Evolutionary conservation across 2,888 invertebrate species (phyloP), one percentile per base, ranked within the genome.

Genomic region (Pachliopta kotzebuea): DNA sequence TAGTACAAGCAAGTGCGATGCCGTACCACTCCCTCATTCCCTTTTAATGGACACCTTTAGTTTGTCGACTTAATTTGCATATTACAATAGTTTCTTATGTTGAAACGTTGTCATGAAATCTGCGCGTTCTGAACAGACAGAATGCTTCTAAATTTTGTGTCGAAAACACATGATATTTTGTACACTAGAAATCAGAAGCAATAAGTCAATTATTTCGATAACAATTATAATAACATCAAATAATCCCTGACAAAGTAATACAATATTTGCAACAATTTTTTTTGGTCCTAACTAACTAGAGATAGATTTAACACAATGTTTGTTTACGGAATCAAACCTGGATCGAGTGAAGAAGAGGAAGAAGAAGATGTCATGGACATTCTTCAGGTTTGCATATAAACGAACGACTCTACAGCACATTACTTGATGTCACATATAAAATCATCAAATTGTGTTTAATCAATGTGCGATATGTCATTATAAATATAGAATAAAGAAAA

Each of bases 311-410:
- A 11, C 9, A 49, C 17, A 62, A 94, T 94, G 94, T 94, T 94
- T 77, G 93, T 94, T 66, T 89, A 88, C 74, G 93, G 93, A 62
- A 87, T 92, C 55, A 86, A 85, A 68, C 89, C 90, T 54, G 93
- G 92, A n/a, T 90, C 93, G 57, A 93, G 90, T 68, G 93, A 93
- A 61, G 93, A 93, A 56, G 93, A 93, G 58, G 93, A 93, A 67
- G 93, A 93, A 72, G 93, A 93, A 78, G 93, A 93, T 83, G 85
- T 91, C 52, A 85, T 88, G 87, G 91, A 91, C 71, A 88, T 92
- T 60, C 81, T 92, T 18, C 85, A 85, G 89, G 90, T 92, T 60
- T 63, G 57, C 60, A 52, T n/a, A n/a, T n/a, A 4, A 45, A 45
- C 8, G 45, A 45, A 0, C 1, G 45, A 6, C 1, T 1, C 4